Evolutionary conservation across 2,113 vertebrate species (phyloP).

Genomic region (Carassius carassius): DNA sequence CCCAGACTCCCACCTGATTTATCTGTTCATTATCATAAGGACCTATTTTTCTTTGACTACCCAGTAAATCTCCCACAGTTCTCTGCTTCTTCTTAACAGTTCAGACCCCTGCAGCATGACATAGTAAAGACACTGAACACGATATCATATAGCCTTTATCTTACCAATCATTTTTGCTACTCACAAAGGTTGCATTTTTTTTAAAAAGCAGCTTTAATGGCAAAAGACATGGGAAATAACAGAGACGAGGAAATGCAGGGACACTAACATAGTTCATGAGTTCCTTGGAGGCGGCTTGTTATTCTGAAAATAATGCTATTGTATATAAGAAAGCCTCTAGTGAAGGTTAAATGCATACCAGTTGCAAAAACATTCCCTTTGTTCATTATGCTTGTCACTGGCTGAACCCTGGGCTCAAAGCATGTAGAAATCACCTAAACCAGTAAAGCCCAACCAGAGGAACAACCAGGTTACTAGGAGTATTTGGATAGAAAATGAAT

Average conservation of each 20-base stretch:
- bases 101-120: neutral
- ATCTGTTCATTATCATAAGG: constrained; percentile 7
- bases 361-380: constrained; percentile 58
- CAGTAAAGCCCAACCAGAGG: neutral
- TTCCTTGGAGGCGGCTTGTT: constrained; percentile 36
- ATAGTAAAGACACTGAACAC: constrained; percentile 24
- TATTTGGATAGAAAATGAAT: neutral
- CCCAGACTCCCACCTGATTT: constrained; percentile 32
- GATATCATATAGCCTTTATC: constrained; percentile 7
- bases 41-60: neutral
- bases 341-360: constrained; percentile 50
- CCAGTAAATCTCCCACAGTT: constrained; percentile 5
- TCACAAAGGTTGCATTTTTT: neutral
- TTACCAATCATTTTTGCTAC: neutral
- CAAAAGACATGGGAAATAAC: neutral
- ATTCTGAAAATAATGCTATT: constrained; percentile 51
- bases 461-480: neutral
- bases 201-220: neutral
- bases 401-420: constrained; percentile 8
- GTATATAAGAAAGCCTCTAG: constrained; percentile 51
- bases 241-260: neutral
- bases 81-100: constrained; percentile 12
- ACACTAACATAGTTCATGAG: constrained; percentile 29
- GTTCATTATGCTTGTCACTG: constrained; percentile 49
- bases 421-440: neutral